phyloP scores from a whole-genome alignment of 2,113 vertebrate genomes.

The Tyto alba region DNA sequence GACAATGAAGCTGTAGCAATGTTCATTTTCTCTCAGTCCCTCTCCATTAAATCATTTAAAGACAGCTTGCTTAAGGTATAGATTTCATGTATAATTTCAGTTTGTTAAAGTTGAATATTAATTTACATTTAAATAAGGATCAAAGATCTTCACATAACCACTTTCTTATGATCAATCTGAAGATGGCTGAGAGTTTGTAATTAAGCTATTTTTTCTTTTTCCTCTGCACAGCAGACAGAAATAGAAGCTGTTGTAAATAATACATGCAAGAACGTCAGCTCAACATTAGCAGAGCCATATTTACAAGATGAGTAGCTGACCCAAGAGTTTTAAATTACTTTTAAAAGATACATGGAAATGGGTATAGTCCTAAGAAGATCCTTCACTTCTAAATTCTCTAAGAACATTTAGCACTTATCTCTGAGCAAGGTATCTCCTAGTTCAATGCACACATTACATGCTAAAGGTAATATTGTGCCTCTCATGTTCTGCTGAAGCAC shows the following conservation, averaged over 20 bases:
- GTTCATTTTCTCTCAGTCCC: not conserved
- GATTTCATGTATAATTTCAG: not conserved
- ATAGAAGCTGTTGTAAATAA: not conserved
- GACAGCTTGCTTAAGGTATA: not conserved
- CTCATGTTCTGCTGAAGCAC: not conserved
- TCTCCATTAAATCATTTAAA: not conserved
- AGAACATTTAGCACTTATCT: not conserved
- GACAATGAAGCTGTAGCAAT: not conserved
- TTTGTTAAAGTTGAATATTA: not conserved
- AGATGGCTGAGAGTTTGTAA: not conserved
- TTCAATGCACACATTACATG: not conserved
- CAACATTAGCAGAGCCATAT: not conserved
- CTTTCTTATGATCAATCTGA: not conserved
- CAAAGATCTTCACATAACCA: not conserved
- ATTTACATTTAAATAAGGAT: conserved; percentile 15
- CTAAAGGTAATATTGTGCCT: not conserved
- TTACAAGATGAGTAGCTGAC: not conserved
- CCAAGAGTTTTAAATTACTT: not conserved
- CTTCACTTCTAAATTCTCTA: not conserved
- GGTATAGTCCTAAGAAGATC: not conserved
- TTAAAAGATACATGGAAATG: not conserved
- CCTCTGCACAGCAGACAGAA: not conserved
- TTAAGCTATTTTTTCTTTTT: not conserved
- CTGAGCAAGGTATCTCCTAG: not conserved
- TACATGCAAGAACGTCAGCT: not conserved